phyloP scores from a whole-genome alignment of 2,888 invertebrate species.

The Mythimna vitellina region DNA sequence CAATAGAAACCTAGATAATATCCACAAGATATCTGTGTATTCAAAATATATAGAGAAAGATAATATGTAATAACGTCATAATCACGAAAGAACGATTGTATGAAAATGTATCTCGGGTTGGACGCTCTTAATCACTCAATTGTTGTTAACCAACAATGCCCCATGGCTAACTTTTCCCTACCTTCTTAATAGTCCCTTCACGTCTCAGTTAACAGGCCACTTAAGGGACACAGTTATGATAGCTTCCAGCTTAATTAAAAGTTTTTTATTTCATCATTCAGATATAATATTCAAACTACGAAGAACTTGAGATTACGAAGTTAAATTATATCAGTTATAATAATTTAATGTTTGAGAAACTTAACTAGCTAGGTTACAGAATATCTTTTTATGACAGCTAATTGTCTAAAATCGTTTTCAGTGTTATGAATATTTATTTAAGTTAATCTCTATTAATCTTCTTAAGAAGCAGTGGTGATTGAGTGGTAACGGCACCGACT shows the following conservation, averaged over 20 bases:
- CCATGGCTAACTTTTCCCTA: background rate
- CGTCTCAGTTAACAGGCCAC: conserved; percentile 4
- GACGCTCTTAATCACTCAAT: background rate
- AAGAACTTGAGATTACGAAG: conserved; percentile 41
- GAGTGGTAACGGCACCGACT: no score
- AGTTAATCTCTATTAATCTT: conserved; percentile 4
- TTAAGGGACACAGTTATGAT: conserved; percentile 30
- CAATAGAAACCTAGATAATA: no score
- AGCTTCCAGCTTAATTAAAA: conserved; percentile 48
- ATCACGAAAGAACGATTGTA: no score
- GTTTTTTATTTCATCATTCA: conserved; percentile 50
- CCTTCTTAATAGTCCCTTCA: background rate
- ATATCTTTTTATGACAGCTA: conserved; percentile 19
- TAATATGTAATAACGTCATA: no score
- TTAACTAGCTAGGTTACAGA: conserved; percentile 16
- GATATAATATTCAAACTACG: conserved; percentile 44
- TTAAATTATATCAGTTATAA: conserved; percentile 49
- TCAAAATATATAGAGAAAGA: no score
- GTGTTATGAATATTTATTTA: background rate
- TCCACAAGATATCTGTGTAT: no score
- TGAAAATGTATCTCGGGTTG: no score
- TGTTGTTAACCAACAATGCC: background rate
- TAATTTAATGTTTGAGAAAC: conserved; percentile 44
- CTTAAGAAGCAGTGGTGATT: no score
- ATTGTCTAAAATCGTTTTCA: conserved; percentile 20